phyloP scores from a whole-genome alignment of 2,113 vertebrate species.

The Jaculus jaculus region DNA sequence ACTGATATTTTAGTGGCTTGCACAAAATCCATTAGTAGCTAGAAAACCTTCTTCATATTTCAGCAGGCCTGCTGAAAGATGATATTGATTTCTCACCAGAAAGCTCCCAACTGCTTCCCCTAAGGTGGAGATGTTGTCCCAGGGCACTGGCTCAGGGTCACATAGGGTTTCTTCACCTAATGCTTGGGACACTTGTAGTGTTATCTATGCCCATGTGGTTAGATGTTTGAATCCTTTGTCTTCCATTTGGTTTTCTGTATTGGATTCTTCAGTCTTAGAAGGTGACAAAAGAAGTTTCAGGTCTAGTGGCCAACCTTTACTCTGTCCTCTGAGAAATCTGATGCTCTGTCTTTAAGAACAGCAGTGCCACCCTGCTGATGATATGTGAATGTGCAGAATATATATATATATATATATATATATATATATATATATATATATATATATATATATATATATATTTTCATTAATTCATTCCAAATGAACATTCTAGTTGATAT shows the following conservation, averaged over 20 bases:
- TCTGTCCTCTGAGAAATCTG: slow-evolving; percentile 15
- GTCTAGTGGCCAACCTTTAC: neutral
- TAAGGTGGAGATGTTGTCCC: neutral
- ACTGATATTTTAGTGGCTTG: slow-evolving; percentile 6
- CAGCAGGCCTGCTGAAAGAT: slow-evolving; percentile 13
- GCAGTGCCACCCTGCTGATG: neutral
- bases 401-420: too few species aligned
- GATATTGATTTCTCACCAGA: neutral
- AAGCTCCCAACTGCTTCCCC: neutral
- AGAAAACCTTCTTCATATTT: slow-evolving; percentile 15
- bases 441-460: too few species aligned
- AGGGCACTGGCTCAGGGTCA: neutral
- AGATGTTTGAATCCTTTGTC: neutral
- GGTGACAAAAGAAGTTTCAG: neutral
- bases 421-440: too few species aligned
- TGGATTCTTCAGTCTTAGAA: neutral
- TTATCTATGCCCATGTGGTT: neutral
- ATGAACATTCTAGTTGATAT: neutral
- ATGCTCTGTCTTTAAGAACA: neutral
- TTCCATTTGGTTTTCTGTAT: slow-evolving; percentile 22
- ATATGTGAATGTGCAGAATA: neutral
- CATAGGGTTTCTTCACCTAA: neutral
- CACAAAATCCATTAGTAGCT: neutral
- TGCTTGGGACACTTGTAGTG: neutral
- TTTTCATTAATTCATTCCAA: neutral